A percentile compares a stretch with the other conserved stretches of the same genome.
phyloP scores from a whole-genome alignment of 2,113 vertebrate species.

The Colossoma macropomum region DNA sequence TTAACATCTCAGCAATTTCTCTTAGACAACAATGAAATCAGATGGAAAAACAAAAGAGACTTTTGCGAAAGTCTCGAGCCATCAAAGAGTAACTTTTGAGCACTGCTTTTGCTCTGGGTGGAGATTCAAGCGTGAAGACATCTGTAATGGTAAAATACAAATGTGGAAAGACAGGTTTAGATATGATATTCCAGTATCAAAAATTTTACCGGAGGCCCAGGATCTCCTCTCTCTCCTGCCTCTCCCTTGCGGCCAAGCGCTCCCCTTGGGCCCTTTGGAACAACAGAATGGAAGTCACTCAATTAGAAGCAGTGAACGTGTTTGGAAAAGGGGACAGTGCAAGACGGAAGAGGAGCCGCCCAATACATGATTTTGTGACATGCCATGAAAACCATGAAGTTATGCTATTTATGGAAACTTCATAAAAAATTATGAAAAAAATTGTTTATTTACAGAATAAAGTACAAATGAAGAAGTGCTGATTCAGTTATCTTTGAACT shows the following conservation, averaged over 20 bases:
- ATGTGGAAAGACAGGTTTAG: background rate
- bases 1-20: too few relatives aligned
- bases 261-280: constrained; percentile 66
- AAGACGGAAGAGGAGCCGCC: background rate
- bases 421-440: too few relatives aligned
- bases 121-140: too few relatives aligned
- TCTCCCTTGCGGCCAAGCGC: constrained; percentile 60
- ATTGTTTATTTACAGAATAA: too few relatives aligned
- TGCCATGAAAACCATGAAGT: too few relatives aligned
- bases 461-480: too few relatives aligned
- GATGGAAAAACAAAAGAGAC: too few relatives aligned
- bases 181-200: background rate
- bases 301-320: background rate
- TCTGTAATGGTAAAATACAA: background rate
- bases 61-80: too few relatives aligned
- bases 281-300: background rate
- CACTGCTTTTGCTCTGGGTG: background rate
- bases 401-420: too few relatives aligned
- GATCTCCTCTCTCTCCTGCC: constrained; percentile 68
- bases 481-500: too few relatives aligned
- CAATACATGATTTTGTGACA: too few relatives aligned
- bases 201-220: constrained; percentile 66
- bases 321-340: background rate
- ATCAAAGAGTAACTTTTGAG: background rate
- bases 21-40: too few relatives aligned